Percentiles rank a stretch among this genome's conserved stretches.
Conservation (phyloP, 2,888 invertebrate genomes). For the Luffia ferchaultella region DNA sequence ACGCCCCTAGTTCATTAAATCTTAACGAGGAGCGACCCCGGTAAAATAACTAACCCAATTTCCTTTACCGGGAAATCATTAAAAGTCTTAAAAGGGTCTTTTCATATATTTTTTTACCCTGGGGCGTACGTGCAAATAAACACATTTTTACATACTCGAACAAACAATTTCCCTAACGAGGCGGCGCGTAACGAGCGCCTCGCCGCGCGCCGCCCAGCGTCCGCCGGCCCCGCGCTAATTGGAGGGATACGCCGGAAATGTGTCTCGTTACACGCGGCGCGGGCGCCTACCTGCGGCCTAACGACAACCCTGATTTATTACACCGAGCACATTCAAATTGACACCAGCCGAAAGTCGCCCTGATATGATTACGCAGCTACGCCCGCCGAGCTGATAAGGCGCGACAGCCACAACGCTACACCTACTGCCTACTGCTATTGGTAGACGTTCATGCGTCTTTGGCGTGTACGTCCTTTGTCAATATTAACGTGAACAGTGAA, state of each 20-base stretch:
- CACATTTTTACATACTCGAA: constrained; percentile 67
- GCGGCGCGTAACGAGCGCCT: constrained; percentile 52
- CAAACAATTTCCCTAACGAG: constrained; percentile 65
- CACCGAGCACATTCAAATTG: constrained; percentile 42
- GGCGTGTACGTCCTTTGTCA: constrained; percentile 1
- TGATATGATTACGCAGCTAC: constrained; percentile 7
- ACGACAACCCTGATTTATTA: constrained; percentile 48
- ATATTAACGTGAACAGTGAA: too few species aligned
- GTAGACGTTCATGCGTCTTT: constrained; percentile 2
- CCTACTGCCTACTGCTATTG: too few species aligned
- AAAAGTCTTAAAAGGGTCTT: constrained; percentile 67
- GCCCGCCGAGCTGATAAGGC: constrained; percentile 8
- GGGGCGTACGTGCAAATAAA: constrained; percentile 66
- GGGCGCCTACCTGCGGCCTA: constrained; percentile 37
- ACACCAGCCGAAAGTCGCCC: constrained; percentile 28
- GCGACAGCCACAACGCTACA: too few species aligned
- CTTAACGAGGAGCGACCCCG: constrained; percentile 65
- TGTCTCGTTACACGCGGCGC: constrained; percentile 48
- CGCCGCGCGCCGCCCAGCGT: constrained; percentile 18
- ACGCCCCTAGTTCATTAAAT: constrained; percentile 42
- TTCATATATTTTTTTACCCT: constrained; percentile 63
- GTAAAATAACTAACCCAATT: constrained; percentile 68
- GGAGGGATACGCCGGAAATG: constrained; percentile 54
- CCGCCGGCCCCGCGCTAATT: constrained; percentile 36
- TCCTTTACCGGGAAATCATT: constrained; percentile 67